Base-by-base conservation (phyloP, 2,797 vertebrate genomes). In the Sorex maritimensis region DNA sequence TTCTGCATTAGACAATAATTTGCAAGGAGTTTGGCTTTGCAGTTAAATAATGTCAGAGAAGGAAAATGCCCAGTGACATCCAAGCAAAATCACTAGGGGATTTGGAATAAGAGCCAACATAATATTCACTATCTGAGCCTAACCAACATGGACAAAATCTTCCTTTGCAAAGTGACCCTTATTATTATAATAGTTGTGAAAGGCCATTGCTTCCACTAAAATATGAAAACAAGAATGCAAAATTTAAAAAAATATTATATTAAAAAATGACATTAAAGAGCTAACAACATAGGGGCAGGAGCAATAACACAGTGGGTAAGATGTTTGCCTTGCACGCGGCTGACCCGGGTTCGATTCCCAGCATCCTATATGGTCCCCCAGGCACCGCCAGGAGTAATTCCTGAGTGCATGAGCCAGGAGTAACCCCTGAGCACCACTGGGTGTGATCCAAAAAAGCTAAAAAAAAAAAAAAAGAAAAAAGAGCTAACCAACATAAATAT, bases 11-110 rank as follows among this genome's bases (percentile, higher is more conserved):
- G 34, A 71, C 6, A 49, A 11, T 84, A 46, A 61, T 79, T 86
- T 79, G 52, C 55, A 84, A 28, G 23, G 21, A 90, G 24, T 85
- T 58, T 65, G 77, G 61, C 30, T 79, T 92, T 94, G 87, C 26
- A 49, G 58, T 26, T 78, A 81, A 81, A 90, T n/a, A 38, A 10
- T 3, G 7, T 69, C 21, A 41, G 49, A 73, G 49, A 55, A 61
- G 88, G n/a, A 58, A 82, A 84, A 78, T 83, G 91, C 28, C 80
- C 74, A 26, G 30, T 82, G 71, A 65, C n/a, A 46, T 21, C 11
- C 55, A 71, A 77, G 77, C 28, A 69, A 79, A 81, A 85, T 68
- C 58, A 81, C 4, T 24, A 82, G 79, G 41, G 11, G 4, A 72
- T 41, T 0, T 38, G 38, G 24, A 72, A 12, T 28, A 15, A 75